These are phyloP conservation scores for Mimas tiliae DNA, from an alignment of 2,888 invertebrate species.

Conservation along the genomic window DNA sequence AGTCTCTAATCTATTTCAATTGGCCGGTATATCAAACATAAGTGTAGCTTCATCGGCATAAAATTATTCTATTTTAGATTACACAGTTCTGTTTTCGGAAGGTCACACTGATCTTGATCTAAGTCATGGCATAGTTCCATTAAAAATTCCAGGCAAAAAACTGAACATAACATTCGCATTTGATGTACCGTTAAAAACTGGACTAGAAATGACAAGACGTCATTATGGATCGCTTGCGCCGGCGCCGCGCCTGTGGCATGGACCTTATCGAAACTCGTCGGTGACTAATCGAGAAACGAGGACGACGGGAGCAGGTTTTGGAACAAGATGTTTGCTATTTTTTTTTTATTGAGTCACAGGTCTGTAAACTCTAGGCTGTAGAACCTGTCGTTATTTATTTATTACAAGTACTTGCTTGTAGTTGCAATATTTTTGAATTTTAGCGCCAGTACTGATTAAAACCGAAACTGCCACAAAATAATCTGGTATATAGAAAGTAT, in stretches of 20 bases:
- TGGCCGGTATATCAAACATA: neutral
- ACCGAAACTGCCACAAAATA: too few species aligned
- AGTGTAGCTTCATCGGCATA: neutral
- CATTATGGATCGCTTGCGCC: slow-evolving; percentile 13
- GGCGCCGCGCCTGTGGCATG: slow-evolving; percentile 14
- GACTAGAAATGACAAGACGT: slow-evolving; percentile 22
- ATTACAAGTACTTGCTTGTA: neutral
- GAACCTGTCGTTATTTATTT: slow-evolving; percentile 3
- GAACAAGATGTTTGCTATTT: slow-evolving; percentile 16
- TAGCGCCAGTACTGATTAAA: too few species aligned
- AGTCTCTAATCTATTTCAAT: neutral
- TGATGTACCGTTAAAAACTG: slow-evolving; percentile 17
- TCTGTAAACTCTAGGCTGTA: slow-evolving; percentile 19
- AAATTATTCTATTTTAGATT: slow-evolving; percentile 4
- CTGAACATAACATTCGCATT: slow-evolving; percentile 10
- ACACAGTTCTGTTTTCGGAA: slow-evolving; percentile 19
- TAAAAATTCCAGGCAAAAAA: slow-evolving; percentile 20
- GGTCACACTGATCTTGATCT: slow-evolving; percentile 19
- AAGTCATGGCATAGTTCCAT: slow-evolving; percentile 29
- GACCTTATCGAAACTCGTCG: slow-evolving; percentile 40
- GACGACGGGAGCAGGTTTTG: slow-evolving; percentile 31
- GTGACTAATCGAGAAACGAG: slow-evolving; percentile 43
- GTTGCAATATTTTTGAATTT: too few species aligned
- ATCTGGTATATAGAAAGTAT: neutral
- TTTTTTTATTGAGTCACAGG: slow-evolving; percentile 9